Evolutionary conservation across 1,140 invertebrate species (phyloP), one percentile per base, ranked within the genome.

Genomic region (Drosophila biarmipes): DNA sequence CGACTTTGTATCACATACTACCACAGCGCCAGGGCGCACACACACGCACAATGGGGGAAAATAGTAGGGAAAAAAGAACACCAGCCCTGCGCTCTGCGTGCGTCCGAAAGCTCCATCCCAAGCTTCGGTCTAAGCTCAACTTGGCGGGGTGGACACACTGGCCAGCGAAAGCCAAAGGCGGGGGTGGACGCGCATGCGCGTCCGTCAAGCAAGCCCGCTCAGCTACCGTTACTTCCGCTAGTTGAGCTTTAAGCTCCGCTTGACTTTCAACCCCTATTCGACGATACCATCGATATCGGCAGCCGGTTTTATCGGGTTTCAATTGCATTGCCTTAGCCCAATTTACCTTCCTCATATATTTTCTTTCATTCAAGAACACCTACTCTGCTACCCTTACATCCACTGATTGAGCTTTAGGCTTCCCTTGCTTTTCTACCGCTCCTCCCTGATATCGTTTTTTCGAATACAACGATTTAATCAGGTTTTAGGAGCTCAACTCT

Each of bases 1-100:
- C 63, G 78, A 87, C 82, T 82, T 87, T 87, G 82, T 81, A 78
- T 87, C 77, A 82, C 82, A 85, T 71, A 77, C 78, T 80, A 80
- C 78, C 62, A 80, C 71, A 73, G 17, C 71, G 40, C 58, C 52
- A 64, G 42, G 24, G 29, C n/a, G 29, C 40, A 63, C 40, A 34
- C 31, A 34, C 40, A 64, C 61, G 15, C 38, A 45, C 55, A 61
- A 43, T 17, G 5, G 17, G 15, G 15, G 11, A 43, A 19, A 43
- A 12, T 10, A 17, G 29, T 11, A 19, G 40, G 10, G 2, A 43
- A 19, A 42, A 42, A 43, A 19, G 12, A 19, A 1, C 15, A 38
- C 27, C 67, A 55, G 67, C 52, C 61, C 67, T 71, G 67, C 61
- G 67, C 61, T 71, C 61, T 63, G 62, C 49, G 37, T 71, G 51